These are phyloP conservation scores for Drosophila rubida DNA, from an alignment of 2,888 invertebrate species.

Conservation along the genomic window DNA sequence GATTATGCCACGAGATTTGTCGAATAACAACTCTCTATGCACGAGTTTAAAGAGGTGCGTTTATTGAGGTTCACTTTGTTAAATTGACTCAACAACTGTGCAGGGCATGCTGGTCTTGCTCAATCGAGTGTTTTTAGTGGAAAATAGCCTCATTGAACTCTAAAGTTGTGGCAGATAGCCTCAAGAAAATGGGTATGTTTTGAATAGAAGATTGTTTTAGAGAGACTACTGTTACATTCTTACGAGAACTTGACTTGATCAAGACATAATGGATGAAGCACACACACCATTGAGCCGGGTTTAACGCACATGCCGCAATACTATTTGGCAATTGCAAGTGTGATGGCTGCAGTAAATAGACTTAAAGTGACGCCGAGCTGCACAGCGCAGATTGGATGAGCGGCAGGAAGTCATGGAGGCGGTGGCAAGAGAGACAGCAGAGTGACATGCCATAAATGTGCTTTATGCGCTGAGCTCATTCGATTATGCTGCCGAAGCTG, in stretches of 20 bases:
- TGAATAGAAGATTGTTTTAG: too few species aligned
- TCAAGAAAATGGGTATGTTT: too few species aligned
- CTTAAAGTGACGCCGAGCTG: background rate
- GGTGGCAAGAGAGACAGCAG: background rate
- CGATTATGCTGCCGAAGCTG: slow-evolving; percentile 6
- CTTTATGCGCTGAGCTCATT: slow-evolving; percentile 7
- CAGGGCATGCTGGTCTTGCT: too few species aligned
- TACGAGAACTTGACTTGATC: too few species aligned
- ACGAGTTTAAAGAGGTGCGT: too few species aligned
- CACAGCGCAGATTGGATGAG: background rate
- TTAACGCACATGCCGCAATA: background rate
- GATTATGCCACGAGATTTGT: background rate
- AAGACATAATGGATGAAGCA: background rate
- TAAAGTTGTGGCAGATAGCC: too few species aligned
- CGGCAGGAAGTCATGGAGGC: background rate
- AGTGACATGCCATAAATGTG: slow-evolving; percentile 11
- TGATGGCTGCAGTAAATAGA: background rate
- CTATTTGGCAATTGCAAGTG: background rate
- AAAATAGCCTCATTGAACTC: background rate
- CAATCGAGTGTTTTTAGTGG: too few species aligned
- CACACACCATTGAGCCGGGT: background rate
- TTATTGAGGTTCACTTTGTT: too few species aligned
- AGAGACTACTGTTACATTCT: too few species aligned
- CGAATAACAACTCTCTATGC: background rate
- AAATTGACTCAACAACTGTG: too few species aligned